phyloP scores from a whole-genome alignment of 2,797 vertebrate species.

The Xenops minutus region DNA sequence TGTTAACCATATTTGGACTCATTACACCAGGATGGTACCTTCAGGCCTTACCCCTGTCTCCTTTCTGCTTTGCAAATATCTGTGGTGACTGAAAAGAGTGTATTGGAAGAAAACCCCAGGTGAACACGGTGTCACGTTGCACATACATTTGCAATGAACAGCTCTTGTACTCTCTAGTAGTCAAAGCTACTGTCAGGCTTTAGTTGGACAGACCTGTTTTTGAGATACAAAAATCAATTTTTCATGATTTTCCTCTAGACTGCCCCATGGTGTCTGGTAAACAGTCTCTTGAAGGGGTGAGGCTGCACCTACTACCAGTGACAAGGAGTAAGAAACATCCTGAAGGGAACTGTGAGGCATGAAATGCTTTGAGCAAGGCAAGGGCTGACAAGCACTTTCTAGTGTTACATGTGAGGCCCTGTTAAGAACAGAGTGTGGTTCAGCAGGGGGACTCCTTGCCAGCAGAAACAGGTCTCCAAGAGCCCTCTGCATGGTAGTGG shows the following conservation, averaged over 20 bases:
- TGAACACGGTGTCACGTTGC: background rate
- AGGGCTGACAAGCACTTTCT: background rate
- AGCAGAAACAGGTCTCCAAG: background rate
- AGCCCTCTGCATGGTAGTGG: accelerated
- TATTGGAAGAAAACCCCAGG: background rate
- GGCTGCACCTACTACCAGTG: background rate
- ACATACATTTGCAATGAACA: background rate
- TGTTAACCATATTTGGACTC: background rate
- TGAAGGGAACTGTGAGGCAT: background rate
- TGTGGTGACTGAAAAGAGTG: background rate
- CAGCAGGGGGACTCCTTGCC: accelerated
- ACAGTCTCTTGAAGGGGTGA: background rate
- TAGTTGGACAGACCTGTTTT: background rate
- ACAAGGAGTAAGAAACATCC: background rate
- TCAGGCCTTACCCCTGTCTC: background rate
- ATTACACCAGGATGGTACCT: background rate
- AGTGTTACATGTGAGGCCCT: background rate
- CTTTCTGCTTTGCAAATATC: background rate
- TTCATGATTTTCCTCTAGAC: background rate
- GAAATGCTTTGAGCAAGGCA: background rate
- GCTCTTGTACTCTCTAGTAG: background rate
- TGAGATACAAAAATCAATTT: background rate
- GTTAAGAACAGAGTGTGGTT: accelerated
- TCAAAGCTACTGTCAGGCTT: background rate
- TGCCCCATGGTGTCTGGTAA: background rate